Evolutionary conservation across 37 sponge, comb jelly and placozoan species (phyloP).

Genomic region (Haliclona indistincta): DNA sequence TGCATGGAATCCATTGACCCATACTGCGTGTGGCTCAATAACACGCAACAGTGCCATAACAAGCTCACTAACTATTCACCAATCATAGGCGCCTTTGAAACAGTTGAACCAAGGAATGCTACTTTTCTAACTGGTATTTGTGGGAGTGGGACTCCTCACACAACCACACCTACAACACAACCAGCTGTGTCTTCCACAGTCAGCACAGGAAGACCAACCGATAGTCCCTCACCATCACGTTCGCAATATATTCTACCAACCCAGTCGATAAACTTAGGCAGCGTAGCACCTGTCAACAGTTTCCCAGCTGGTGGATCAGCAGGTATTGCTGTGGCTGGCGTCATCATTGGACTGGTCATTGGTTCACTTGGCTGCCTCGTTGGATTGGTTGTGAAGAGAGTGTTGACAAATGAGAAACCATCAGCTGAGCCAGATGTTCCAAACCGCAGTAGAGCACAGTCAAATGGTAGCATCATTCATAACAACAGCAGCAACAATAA

Average conservation of each 20-base stretch:
- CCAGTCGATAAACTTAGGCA: not conserved
- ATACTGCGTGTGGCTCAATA: conserved; percentile 58
- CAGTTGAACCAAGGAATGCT: not conserved
- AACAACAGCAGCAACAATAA: not conserved
- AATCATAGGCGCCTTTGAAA: not conserved
- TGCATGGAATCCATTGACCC: conserved; percentile 58
- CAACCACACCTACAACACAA: not conserved
- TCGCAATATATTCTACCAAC: too few relatives aligned
- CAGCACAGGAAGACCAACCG: not conserved
- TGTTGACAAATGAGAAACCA: not conserved
- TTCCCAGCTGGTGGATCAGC: not conserved
- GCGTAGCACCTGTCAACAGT: not conserved
- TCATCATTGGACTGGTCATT: conserved; percentile 38
- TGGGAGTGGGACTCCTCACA: conserved; percentile 5
- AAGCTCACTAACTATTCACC: not conserved
- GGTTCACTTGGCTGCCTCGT: conserved; percentile 17
- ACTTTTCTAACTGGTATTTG: not conserved
- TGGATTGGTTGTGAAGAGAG: not conserved
- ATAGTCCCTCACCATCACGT: too few relatives aligned
- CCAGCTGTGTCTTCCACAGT: not conserved
- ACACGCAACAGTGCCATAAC: conserved; percentile 3
- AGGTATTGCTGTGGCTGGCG: conserved; percentile 24
- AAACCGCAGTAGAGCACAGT: not conserved
- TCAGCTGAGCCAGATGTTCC: not conserved
- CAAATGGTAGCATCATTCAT: not conserved